Conservation (phyloP, 2,888 invertebrate genomes). For the Coelogynopora nodosa region DNA sequence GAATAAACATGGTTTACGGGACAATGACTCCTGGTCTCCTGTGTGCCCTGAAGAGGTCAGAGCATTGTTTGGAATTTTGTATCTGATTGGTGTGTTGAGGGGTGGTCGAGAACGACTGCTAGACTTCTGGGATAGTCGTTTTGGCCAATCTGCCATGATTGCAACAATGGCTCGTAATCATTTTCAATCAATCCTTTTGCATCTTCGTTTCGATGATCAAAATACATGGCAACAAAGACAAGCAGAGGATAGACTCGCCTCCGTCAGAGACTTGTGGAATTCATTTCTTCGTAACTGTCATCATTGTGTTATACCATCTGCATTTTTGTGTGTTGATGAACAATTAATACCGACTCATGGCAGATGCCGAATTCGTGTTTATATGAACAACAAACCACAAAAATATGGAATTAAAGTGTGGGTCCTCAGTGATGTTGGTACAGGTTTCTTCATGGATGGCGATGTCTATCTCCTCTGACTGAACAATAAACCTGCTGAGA, state of each 20-base stretch:
- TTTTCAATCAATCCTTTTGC: neutral
- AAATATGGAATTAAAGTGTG: neutral
- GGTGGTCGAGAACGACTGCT: neutral
- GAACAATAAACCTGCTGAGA: neutral
- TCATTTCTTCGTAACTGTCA: neutral
- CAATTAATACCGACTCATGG: neutral
- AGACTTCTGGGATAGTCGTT: neutral
- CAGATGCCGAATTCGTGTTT: neutral
- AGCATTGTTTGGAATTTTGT: neutral
- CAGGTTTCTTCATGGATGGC: neutral
- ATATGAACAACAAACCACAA: neutral
- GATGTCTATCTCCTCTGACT: neutral
- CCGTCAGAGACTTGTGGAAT: neutral
- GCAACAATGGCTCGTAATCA: neutral
- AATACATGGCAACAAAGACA: neutral
- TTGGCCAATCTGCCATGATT: neutral
- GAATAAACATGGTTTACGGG: neutral
- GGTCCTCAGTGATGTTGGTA: neutral
- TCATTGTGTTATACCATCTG: neutral
- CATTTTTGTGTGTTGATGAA: neutral
- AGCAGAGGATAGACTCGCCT: neutral
- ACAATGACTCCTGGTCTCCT: neutral
- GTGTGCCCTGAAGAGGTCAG: neutral
- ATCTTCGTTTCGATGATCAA: neutral
- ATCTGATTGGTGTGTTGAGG: neutral